Evolutionary conservation across 2,797 vertebrate genomes (phyloP), one percentile per base, ranked within the genome.

Genomic region (Cyclura pinguis): DNA sequence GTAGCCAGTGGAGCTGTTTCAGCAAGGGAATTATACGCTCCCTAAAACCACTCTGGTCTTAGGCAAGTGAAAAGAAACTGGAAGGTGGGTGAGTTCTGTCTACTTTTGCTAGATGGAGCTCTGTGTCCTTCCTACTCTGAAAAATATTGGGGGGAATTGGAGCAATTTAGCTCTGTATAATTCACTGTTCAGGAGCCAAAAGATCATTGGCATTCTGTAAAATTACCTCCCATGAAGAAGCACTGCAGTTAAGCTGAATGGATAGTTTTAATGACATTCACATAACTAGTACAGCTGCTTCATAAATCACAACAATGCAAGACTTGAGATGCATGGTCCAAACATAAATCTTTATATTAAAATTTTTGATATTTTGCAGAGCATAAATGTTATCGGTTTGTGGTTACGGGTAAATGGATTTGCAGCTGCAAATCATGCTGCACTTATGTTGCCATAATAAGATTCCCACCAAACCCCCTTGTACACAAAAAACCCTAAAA

Each of bases 341-440:
- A 80, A 90, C 91, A 92, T 91, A 93, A 92, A 80, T 93, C 57
- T 92, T 94, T 93, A 94, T 93, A 92, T 95, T 91, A 76, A 87
- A 50, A 91, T 94, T 80, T 87, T 91, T n/a, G 80, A 93, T 95
- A 96, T 93, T 84, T 91, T 50, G 76, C 92, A 86, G 82, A 87
- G 90, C 89, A 32, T 85, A 90, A 92, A 93, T 78, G 86, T 95
- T 94, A 93, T 92, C 92, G 73, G 92, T 89, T 84, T 72, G 92
- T 59, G 86, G 57, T 50, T 91, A 27, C n/a, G 32, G 47, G 42
- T 80, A 76, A 91, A 67, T 77, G 93, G 95, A 94, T 90, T 92
- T 94, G 93, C 90, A 93, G 91, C 69, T 86, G 91, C 62, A 94
- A 94, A 96, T 93, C 93, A 95, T 91, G 92, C 94, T 95, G 89